Evolutionary conservation across 2,113 vertebrate genomes (phyloP).

Genomic region (Camelus bactrianus): DNA sequence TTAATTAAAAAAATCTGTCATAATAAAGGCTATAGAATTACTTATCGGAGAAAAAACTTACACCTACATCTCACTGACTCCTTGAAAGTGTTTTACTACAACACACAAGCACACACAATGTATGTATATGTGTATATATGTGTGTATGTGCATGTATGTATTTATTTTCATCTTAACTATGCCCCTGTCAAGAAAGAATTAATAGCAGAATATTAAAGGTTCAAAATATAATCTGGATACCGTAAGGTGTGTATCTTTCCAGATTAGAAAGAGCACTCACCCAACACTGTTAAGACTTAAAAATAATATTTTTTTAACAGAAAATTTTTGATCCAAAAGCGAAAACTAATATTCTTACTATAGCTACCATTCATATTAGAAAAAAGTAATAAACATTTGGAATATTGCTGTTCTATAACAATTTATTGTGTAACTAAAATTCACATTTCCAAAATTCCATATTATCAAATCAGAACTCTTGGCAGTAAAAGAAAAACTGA

Average conservation of each 20-base stretch:
- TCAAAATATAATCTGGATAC: not conserved
- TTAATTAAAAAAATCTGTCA: not conserved
- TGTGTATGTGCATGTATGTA: not conserved
- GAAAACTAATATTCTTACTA: not conserved
- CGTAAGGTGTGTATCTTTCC: not conserved
- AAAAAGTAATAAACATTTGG: not conserved
- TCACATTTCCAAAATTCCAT: not conserved
- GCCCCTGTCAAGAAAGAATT: not conserved
- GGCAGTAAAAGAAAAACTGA: not conserved
- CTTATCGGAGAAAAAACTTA: constrained; percentile 1
- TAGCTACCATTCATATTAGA: not conserved
- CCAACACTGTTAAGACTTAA: not conserved
- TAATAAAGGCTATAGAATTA: not conserved
- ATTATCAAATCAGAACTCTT: not conserved
- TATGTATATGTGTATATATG: not conserved
- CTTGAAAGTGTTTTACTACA: not conserved
- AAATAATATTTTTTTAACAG: constrained; percentile 41
- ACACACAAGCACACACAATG: not conserved
- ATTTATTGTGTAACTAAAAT: constrained; percentile 2
- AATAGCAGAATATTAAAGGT: not conserved
- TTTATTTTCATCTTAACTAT: not conserved
- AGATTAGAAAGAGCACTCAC: not conserved
- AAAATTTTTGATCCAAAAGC: not conserved
- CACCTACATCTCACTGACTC: not conserved
- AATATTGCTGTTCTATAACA: not conserved